Conservation (phyloP, 2,888 invertebrate species). For the Orgyia antiqua region DNA sequence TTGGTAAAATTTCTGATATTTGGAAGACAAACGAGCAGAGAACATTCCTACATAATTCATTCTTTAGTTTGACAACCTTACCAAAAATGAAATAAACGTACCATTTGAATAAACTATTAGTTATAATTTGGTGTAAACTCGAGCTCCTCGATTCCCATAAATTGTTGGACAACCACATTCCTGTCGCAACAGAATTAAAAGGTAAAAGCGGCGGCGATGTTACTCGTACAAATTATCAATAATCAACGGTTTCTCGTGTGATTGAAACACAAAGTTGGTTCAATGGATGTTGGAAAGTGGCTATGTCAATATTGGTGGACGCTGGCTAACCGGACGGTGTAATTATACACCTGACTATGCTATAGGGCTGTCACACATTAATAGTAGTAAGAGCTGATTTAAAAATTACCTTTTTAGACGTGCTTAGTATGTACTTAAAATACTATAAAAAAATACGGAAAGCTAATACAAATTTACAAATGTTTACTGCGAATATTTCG, state of each 20-base stretch:
- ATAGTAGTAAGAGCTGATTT: too few relatives aligned
- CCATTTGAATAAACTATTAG: conserved; percentile 20
- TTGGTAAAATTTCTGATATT: too few relatives aligned
- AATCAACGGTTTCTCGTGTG: conserved; percentile 31
- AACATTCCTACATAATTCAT: too few relatives aligned
- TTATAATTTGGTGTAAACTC: conserved; percentile 7
- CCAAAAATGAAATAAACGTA: too few relatives aligned
- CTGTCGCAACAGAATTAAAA: conserved; percentile 23
- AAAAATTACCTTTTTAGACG: too few relatives aligned
- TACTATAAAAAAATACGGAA: too few relatives aligned
- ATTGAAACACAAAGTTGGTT: conserved; percentile 27
- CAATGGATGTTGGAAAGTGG: conserved; percentile 35
- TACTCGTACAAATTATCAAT: conserved; percentile 37
- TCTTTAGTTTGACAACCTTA: too few relatives aligned
- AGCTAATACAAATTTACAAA: too few relatives aligned
- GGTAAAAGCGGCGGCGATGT: conserved; percentile 11
- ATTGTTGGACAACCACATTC: conserved; percentile 19
- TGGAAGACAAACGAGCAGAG: too few relatives aligned
- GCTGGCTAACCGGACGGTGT: conserved; percentile 13
- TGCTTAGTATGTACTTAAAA: too few relatives aligned
- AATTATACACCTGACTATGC: conserved; percentile 7
- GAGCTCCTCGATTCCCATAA: conserved; percentile 3
- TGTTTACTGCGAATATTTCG: too few relatives aligned
- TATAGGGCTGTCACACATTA: neutral
- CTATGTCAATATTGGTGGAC: conserved; percentile 35